Conservation (phyloP, 2,797 vertebrate species). For the Betta splendens region DNA sequence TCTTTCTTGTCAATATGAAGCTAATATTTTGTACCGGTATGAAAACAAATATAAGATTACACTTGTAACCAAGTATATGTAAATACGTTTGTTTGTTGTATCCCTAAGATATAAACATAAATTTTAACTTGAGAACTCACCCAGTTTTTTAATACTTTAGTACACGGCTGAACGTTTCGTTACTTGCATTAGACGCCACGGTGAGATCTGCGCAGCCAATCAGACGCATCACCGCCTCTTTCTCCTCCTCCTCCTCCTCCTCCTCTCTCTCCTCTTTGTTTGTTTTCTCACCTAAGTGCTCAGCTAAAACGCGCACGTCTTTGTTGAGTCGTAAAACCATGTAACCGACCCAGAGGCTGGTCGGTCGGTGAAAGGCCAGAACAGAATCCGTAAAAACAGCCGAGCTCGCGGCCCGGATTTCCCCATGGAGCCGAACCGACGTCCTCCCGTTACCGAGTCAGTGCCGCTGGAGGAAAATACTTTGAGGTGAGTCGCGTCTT, state of each 20-base stretch:
- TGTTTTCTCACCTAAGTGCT: not conserved
- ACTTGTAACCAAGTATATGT: no score
- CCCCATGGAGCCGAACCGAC: constrained; percentile 4
- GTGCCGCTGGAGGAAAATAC: not conserved
- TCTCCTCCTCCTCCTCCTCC: not conserved
- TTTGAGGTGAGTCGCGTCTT: constrained; percentile 20
- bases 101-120: no score
- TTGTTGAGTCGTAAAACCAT: constrained; percentile 22
- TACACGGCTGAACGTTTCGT: no score
- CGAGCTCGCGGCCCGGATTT: not conserved
- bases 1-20: no score
- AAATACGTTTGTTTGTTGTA: no score
- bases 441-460: fast-evolving
- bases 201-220: constrained; percentile 21
- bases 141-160: no score
- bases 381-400: not conserved
- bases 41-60: no score
- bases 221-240: constrained; percentile 1
- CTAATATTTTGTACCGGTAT: no score
- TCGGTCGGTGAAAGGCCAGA: constrained; percentile 13
- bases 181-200: not conserved
- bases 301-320: not conserved
- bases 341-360: constrained; percentile 30
- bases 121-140: no score
- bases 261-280: not conserved